These are phyloP conservation scores for Eledona agricola DNA, from an alignment of 2,888 invertebrate species.

Conservation along the genomic window DNA sequence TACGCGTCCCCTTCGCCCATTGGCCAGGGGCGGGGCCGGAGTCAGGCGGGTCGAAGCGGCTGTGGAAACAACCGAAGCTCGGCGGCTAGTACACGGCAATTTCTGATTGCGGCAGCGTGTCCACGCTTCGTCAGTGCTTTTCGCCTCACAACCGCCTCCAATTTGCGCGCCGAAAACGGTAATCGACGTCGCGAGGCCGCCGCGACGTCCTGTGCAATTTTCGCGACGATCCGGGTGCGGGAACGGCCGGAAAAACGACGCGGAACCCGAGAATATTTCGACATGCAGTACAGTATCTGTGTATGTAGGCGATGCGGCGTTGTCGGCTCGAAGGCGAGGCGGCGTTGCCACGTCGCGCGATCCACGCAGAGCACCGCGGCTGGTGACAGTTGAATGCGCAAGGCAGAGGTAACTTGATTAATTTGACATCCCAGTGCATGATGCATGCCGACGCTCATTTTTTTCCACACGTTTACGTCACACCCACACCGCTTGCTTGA, in stretches of 20 bases:
- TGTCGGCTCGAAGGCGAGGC: conserved; percentile 48
- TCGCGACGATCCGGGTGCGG: conserved; percentile 46
- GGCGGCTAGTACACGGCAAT: conserved; percentile 51
- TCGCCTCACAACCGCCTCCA: conserved; percentile 44
- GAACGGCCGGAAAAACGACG: conserved; percentile 46
- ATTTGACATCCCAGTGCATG: no score
- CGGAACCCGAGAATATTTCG: conserved; percentile 55
- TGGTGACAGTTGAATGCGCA: conserved; percentile 58
- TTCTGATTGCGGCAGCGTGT: conserved; percentile 50
- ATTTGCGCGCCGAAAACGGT: conserved; percentile 47
- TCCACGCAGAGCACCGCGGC: conserved; percentile 50
- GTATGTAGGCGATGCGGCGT: conserved; percentile 56
- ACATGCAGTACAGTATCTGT: conserved; percentile 55
- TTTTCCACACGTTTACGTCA: no score
- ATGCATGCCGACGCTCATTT: no score
- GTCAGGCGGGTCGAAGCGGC: conserved; percentile 56
- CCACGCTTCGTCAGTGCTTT: conserved; percentile 43
- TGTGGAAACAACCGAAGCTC: conserved; percentile 50
- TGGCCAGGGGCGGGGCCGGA: conserved; percentile 56
- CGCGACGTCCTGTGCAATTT: conserved; percentile 48
- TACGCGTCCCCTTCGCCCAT: conserved; percentile 47
- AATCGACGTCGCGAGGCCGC: conserved; percentile 33
- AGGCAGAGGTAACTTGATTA: conserved; percentile 56
- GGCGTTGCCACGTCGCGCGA: conserved; percentile 46
- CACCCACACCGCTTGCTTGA: no score